A percentile compares a stretch with the other conserved stretches of the same genome.
Conservation (phyloP, 1,140 invertebrate species). For the Coptotermes formosanus region DNA sequence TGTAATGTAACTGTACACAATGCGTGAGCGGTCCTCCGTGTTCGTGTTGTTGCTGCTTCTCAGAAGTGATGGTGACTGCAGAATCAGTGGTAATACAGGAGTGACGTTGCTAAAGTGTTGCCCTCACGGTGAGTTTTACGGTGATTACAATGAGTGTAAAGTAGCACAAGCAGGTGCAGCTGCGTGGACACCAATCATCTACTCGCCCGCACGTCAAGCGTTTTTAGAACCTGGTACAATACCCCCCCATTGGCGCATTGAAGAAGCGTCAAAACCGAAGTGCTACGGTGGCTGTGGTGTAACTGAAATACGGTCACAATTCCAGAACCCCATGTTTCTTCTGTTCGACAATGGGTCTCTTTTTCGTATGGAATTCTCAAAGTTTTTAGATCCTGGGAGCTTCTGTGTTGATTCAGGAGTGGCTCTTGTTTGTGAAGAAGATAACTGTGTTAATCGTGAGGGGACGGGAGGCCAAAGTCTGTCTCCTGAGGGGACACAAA, state of each 20-base stretch:
- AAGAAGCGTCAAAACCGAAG: conserved; percentile 42
- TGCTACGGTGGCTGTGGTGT: conserved; percentile 47
- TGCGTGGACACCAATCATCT: conserved; percentile 53
- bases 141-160: conserved; percentile 30
- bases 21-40: neutral
- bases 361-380: conserved; percentile 46
- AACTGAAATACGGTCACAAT: neutral
- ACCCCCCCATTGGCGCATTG: conserved; percentile 52
- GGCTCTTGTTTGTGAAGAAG: conserved; percentile 48
- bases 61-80: neutral
- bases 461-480: conserved; percentile 41
- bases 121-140: conserved; percentile 46
- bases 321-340: conserved; percentile 41
- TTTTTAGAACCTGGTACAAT: conserved; percentile 42
- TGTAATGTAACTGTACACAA: neutral
- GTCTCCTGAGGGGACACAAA: conserved; percentile 40
- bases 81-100: neutral
- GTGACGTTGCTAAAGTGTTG: conserved; percentile 55
- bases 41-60: neutral
- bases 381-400: conserved; percentile 40
- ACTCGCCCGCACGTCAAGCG: conserved; percentile 45
- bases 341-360: conserved; percentile 58
- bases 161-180: conserved; percentile 39
- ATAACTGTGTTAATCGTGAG: conserved; percentile 49
- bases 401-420: conserved; percentile 48